Percentiles rank a stretch among this genome's conserved stretches.
phyloP scores from a whole-genome alignment of 1,140 invertebrate species.

The Archegozetes longisetosus region DNA sequence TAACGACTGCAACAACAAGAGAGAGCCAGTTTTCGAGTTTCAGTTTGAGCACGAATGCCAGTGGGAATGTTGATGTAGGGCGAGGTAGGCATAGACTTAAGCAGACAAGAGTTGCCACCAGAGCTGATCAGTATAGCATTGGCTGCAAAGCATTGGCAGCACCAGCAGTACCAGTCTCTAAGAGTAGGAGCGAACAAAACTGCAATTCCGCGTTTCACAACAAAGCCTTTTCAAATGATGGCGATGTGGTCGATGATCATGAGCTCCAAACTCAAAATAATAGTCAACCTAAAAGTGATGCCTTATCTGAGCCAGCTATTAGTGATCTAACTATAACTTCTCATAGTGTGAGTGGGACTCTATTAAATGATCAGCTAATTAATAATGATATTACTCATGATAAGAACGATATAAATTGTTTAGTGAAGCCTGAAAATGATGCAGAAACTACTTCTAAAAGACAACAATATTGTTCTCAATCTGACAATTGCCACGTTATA shows the following conservation, averaged over 20 bases:
- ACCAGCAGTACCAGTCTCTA: not conserved
- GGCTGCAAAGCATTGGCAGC: not conserved
- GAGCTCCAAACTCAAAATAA: not conserved
- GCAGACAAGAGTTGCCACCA: not conserved
- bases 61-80: not conserved
- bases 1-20: no score
- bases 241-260: not conserved
- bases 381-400: no score
- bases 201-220: not conserved
- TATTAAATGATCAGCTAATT: not conserved
- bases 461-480: not conserved
- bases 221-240: not conserved
- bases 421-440: not conserved
- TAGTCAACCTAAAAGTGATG: not conserved
- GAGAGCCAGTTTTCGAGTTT: not conserved
- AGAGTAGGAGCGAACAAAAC: not conserved
- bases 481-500: not conserved
- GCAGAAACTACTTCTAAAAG: not conserved
- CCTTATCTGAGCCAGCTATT: not conserved
- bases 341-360: not conserved
- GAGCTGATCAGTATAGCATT: not conserved
- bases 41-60: not conserved
- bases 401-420: no score
- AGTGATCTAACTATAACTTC: not conserved
- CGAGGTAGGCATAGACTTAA: not conserved